phyloP scores from a whole-genome alignment of 2,888 invertebrate species.

The Hirtodrosophila duncani region DNA sequence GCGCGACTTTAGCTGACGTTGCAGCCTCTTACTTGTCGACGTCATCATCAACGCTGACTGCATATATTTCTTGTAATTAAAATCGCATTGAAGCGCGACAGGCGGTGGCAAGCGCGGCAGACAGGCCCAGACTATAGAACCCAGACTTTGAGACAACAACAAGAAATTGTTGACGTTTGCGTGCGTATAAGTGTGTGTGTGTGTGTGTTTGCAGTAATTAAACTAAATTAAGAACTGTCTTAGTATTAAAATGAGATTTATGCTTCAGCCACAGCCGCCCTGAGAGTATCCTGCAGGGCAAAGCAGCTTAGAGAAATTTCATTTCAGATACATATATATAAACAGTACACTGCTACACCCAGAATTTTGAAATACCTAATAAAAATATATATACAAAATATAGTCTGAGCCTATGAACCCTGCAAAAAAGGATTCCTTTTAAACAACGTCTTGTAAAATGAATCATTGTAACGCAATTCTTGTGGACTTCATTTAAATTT shows the following conservation, averaged over 20 bases:
- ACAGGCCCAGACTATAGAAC: neutral
- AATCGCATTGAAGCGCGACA: conserved; percentile 64
- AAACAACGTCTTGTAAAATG: too few species aligned
- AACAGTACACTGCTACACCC: conserved; percentile 7
- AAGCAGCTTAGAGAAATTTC: conserved; percentile 35
- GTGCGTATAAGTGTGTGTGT: neutral
- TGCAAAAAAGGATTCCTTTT: too few species aligned
- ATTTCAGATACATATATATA: conserved; percentile 20
- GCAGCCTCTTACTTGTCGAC: too few species aligned
- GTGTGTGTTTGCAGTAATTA: conserved; percentile 63
- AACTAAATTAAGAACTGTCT: conserved; percentile 73
- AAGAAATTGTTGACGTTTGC: conserved; percentile 64
- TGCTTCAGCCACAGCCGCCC: conserved; percentile 60
- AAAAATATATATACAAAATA: too few species aligned
- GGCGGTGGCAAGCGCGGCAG: conserved; percentile 4
- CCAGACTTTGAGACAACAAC: conserved; percentile 54
- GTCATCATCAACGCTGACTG: conserved; percentile 26
- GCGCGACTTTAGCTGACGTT: conserved; percentile 55
- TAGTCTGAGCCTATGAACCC: too few species aligned
- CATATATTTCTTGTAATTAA: conserved; percentile 73
- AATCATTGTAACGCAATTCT: too few species aligned
- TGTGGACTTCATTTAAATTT: too few species aligned
- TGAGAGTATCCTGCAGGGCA: conserved; percentile 29
- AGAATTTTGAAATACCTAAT: too few species aligned
- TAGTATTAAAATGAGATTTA: conserved; percentile 73